Evolutionary conservation across 2,113 vertebrate species (phyloP), one percentile per base, ranked within the genome.

Genomic region (Grantiella picta): DNA sequence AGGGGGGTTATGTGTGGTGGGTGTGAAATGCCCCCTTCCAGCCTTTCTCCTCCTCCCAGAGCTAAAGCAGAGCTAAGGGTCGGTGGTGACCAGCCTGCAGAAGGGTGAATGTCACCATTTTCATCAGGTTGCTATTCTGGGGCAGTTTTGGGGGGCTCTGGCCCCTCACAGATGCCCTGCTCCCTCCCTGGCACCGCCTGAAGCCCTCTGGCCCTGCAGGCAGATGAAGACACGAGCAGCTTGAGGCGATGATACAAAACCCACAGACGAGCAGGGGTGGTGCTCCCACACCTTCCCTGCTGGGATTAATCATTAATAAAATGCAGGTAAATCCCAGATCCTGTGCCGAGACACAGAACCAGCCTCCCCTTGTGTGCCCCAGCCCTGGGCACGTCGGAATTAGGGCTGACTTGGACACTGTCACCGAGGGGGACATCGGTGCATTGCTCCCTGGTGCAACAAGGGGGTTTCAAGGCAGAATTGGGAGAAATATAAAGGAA

Each of bases 221-320:
- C 5, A 1, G 53, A 16, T 28, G 59, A 52, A 52, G 44, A 38
- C 23, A 4, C 0, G 9, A 60, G 49, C 35, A 64, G 40, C 9
- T 0, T 0, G 14, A 49, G 3, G 7, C 12, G 10, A 31, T 0
- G 16, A 27, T 3, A 7, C 33, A 47, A 77, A 92, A 15, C 16
- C 17, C 5, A 0, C 49, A 22, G 50, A 4, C 0, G 2, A 76
- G 21, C 8, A n/a, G 45, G 50, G 42, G 15, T 3, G 42, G 28
- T 57, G 86, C n/a, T 90, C 78, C 50, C 3, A 3, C 73, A 45
- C 65, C 60, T 53, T 53, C 56, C 40, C 56, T 24, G 10, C 27
- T 0, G 1, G 21, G 29, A 20, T 6, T 28, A 42, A 59, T 53
- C 35, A 3, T 19, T 4, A 45, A 49, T 20, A 59, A 85, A 66